Evolutionary conservation across 1,140 invertebrate genomes (phyloP), one percentile per base, ranked within the genome.

Genomic region (Drosophila serrata): DNA sequence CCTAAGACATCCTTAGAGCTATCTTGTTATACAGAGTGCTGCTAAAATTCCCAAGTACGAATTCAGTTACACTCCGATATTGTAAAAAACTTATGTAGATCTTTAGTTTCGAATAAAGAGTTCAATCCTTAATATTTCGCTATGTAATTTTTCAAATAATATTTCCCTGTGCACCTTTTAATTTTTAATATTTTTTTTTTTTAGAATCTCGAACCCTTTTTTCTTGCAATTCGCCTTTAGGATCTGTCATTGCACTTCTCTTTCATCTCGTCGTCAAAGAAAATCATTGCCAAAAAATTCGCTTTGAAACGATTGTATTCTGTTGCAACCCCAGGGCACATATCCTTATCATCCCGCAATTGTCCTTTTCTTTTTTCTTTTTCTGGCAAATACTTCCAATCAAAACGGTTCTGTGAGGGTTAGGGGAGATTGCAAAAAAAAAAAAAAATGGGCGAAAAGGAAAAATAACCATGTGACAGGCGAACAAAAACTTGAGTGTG

Each of bases 231-330:
- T 62, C 40, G 65, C 68, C 65, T 69, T 86, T 29, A 31, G 73
- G n/a, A 65, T 31, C 56, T 65, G 45, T 76, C 51, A 76, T 59
- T 63, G 60, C 72, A 49, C 35, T 57, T 70, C 62, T 62, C 77
- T 86, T 87, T 70, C 58, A 55, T 61, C 51, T 77, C 61, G 45
- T 59, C 64, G 62, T 79, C 82, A 55, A 82, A 87, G 82, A 45
- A 64, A 86, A 87, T 81, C 79, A 72, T 82, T 67, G 82, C 85
- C 69, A 69, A 82, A 86, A 75, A 87, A 72, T 69, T 37, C 67
- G 67, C 79, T 86, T 86, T 86, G 82, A 86, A 78, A 79, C 70
- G 73, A 49, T 80, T 73, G 45, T 79, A 62, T 40, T 46, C 48
- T 45, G 35, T 17, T 29, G 62, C 79, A 79, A 73, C 80, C 84